A percentile compares a stretch with the other conserved stretches of the same genome.
Conservation (phyloP, 2,888 invertebrate species). For the Tetranychus truncatus region DNA sequence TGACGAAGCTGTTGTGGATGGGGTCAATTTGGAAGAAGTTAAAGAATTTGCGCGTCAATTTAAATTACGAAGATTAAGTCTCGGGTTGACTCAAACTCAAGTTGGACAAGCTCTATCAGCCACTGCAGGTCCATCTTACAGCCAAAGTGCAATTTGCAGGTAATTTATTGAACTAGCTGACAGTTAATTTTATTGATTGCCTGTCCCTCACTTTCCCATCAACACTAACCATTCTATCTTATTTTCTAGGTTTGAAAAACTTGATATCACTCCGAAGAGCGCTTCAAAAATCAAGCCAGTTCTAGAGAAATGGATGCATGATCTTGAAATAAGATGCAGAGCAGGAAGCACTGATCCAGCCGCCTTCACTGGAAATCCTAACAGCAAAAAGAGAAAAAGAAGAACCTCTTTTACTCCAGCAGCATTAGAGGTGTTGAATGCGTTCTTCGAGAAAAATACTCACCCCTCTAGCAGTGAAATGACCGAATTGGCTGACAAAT, state of each 20-base stretch:
- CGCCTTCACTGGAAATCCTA: constrained; percentile 87
- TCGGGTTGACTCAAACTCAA: constrained; percentile 89
- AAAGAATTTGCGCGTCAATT: constrained; percentile 96
- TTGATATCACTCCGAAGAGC: constrained; percentile 97
- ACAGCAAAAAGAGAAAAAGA: constrained; percentile 86
- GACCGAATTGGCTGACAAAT: constrained; percentile 77
- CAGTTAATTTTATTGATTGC: neutral
- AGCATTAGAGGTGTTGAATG: constrained; percentile 78
- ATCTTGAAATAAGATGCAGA: constrained; percentile 82
- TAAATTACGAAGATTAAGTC: constrained; percentile 71
- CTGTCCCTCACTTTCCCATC: neutral
- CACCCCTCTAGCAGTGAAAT: constrained; percentile 98
- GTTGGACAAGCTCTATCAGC: constrained; percentile 89
- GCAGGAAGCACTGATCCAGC: constrained; percentile 81
- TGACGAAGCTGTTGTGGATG: constrained; percentile 81
- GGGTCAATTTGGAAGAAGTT: constrained; percentile 89
- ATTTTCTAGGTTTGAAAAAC: constrained; percentile 78
- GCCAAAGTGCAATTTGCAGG: constrained; percentile 99
- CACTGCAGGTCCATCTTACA: constrained; percentile 92
- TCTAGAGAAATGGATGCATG: constrained; percentile 94
- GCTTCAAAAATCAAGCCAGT: constrained; percentile 98
- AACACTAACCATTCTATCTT: neutral
- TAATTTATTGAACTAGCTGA: constrained; percentile 35
- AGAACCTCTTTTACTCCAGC: constrained; percentile 93
- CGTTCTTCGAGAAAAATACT: constrained; percentile 87